Conservation (phyloP, 2,797 vertebrate genomes). For the Valencia hispanica region DNA sequence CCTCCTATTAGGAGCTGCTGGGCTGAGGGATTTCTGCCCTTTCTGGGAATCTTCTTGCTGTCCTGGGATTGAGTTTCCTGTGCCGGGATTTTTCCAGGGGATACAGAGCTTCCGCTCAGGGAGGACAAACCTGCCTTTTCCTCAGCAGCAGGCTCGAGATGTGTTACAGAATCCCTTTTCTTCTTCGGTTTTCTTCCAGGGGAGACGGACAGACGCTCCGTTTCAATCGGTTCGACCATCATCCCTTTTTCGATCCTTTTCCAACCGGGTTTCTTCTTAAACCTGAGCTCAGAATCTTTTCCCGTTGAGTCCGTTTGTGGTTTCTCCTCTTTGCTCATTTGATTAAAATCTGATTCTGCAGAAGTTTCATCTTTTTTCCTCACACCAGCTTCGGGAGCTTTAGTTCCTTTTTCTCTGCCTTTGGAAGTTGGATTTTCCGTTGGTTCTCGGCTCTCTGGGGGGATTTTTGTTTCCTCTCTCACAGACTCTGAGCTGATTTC, state of each 20-base stretch:
- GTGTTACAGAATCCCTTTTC: background rate
- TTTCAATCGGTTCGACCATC: background rate
- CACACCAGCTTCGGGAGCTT: background rate
- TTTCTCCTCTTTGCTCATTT: background rate
- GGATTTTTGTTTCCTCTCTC: background rate
- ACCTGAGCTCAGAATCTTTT: background rate
- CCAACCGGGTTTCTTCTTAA: background rate
- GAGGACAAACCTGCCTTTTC: background rate
- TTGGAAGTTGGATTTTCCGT: no score
- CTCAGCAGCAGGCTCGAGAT: background rate
- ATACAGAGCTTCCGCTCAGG: background rate
- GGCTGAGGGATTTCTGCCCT: background rate
- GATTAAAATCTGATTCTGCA: background rate
- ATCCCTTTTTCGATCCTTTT: background rate
- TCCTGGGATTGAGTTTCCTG: background rate
- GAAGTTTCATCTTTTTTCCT: background rate
- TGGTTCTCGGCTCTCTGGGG: background rate
- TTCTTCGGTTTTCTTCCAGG: background rate
- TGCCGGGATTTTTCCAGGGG: no score
- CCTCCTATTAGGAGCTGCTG: background rate
- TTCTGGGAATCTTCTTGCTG: background rate
- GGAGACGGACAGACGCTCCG: background rate
- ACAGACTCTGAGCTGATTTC: background rate
- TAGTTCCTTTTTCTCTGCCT: background rate
- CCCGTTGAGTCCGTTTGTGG: no score